Conservation (phyloP, 1,140 invertebrate genomes). For the Drosophila kikkawai region DNA sequence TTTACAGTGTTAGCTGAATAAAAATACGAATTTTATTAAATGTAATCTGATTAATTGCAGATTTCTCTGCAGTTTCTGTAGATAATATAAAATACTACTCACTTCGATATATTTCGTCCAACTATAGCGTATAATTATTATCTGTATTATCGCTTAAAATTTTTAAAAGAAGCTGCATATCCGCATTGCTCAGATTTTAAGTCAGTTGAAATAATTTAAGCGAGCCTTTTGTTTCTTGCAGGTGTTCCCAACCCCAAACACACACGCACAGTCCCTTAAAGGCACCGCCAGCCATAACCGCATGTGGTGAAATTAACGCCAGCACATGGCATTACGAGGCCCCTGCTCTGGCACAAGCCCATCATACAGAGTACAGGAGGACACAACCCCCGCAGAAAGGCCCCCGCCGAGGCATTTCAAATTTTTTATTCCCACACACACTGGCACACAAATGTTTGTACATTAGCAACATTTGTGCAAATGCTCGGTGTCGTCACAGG, state of each 20-base stretch:
- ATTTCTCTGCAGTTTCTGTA: no score
- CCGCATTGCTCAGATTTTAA: conserved; percentile 7
- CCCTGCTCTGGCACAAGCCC: not conserved
- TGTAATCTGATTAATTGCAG: no score
- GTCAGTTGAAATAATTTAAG: conserved; percentile 20
- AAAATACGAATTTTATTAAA: no score
- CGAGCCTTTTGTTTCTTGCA: conserved; percentile 1
- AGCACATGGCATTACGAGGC: conserved; percentile 54
- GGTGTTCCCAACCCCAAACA: conserved; percentile 1
- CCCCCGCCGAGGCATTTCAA: conserved; percentile 45
- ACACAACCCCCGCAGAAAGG: conserved; percentile 10
- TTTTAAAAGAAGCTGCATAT: not conserved
- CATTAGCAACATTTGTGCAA: conserved; percentile 79
- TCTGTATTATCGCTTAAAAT: no score
- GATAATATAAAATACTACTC: no score
- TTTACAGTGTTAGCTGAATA: no score
- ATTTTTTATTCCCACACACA: conserved; percentile 49
- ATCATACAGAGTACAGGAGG: not conserved
- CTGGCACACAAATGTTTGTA: conserved; percentile 72
- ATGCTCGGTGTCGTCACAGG: conserved; percentile 59
- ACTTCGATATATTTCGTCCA: no score
- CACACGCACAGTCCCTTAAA: not conserved
- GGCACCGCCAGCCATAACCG: conserved; percentile 18
- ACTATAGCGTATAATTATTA: no score
- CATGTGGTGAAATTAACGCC: conserved; percentile 71